Percentiles rank a stretch among this genome's conserved stretches.
These are phyloP conservation scores for Tholera decimalis DNA, from an alignment of 2,888 invertebrate genomes.

Conservation along the genomic window DNA sequence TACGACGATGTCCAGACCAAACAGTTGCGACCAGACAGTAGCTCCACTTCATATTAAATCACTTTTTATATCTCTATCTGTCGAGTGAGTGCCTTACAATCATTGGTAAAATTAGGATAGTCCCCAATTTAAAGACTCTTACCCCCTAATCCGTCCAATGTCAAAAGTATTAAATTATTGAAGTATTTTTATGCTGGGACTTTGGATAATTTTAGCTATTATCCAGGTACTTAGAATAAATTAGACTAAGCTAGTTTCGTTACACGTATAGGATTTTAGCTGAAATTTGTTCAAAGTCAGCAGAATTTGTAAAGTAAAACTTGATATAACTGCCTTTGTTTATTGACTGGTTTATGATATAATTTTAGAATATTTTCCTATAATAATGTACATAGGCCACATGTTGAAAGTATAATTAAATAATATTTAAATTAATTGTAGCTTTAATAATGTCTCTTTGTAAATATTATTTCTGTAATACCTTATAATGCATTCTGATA, in stretches of 20 bases:
- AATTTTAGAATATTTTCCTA: slow-evolving; percentile 74
- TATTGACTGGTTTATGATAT: slow-evolving; percentile 80
- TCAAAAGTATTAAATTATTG: slow-evolving; percentile 60
- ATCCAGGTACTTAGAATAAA: slow-evolving; percentile 48
- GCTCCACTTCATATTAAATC: slow-evolving; percentile 92
- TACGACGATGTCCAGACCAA: slow-evolving; percentile 97
- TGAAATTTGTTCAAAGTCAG: slow-evolving; percentile 55
- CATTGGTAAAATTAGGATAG: slow-evolving; percentile 67
- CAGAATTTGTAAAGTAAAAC: slow-evolving; percentile 66
- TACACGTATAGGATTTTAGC: slow-evolving; percentile 58
- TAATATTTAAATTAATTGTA: slow-evolving; percentile 84
- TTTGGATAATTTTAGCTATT: slow-evolving; percentile 60
- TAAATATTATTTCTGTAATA: slow-evolving; percentile 85
- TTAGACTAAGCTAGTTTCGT: slow-evolving; percentile 59
- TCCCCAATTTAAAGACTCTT: slow-evolving; percentile 59
- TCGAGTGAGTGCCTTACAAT: slow-evolving; percentile 80
- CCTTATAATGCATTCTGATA: slow-evolving; percentile 79
- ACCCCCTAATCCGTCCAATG: slow-evolving; percentile 71
- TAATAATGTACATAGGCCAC: slow-evolving; percentile 64
- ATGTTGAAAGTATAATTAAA: slow-evolving; percentile 67
- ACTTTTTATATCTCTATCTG: slow-evolving; percentile 58
- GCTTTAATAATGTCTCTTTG: slow-evolving; percentile 81
- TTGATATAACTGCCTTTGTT: slow-evolving; percentile 83
- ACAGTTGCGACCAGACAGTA: slow-evolving; percentile 95
- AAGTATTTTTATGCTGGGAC: slow-evolving; percentile 58